Percentiles rank a stretch among this genome's conserved stretches.
Evolutionary conservation across 2,888 invertebrate species (phyloP).

Genomic region (Andrena flavipes): DNA sequence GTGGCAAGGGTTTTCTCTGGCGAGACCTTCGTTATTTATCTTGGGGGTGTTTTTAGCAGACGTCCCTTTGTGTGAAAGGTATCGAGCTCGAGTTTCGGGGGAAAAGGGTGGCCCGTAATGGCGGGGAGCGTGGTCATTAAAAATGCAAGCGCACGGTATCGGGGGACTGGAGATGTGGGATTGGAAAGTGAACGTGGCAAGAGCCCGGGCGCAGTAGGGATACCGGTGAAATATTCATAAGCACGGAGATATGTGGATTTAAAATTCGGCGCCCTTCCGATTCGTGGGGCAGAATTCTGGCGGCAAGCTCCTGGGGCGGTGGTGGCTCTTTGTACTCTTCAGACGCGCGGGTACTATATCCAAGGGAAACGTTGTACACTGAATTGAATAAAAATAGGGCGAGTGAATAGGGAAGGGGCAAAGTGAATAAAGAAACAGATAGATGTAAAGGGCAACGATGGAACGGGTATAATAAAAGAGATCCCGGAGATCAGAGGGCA

Average conservation of each 20-base stretch:
- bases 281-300: neutral
- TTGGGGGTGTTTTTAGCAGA: neutral
- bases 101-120: conserved; percentile 7
- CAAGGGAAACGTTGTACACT: neutral
- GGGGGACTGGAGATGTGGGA: conserved; percentile 4
- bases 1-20: neutral
- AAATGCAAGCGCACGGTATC: neutral
- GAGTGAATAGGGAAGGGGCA: neutral
- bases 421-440: conserved; percentile 9
- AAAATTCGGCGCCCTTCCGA: too few species aligned
- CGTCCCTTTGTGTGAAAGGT: conserved; percentile 1
- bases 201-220: too few species aligned
- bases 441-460: neutral
- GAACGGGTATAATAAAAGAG: neutral
- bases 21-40: conserved; percentile 2
- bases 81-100: conserved; percentile 17
- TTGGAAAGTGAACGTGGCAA: neutral
- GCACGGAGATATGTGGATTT: too few species aligned
- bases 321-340: too few species aligned
- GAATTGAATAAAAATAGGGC: neutral
- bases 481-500: neutral
- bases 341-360: neutral
- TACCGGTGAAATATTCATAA: too few species aligned
- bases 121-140: conserved; percentile 19
- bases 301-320: neutral